Conservation (phyloP, 2,888 invertebrate species). For the Entomobrya proxima region DNA sequence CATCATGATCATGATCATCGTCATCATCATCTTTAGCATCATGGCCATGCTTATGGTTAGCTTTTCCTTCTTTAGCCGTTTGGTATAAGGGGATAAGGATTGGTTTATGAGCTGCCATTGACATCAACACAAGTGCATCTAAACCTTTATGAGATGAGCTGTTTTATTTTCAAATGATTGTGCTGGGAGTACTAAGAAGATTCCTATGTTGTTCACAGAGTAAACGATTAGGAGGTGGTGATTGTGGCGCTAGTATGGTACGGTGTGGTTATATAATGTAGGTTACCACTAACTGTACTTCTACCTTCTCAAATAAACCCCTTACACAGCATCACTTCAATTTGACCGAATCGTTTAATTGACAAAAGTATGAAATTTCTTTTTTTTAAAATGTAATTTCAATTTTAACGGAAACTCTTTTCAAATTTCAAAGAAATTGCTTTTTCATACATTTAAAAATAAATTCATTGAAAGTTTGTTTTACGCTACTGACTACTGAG, state of each 20-base stretch:
- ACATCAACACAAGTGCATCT: constrained; percentile 75
- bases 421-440: too few relatives aligned
- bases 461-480: too few relatives aligned
- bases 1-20: constrained; percentile 35
- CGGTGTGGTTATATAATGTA: constrained; percentile 25
- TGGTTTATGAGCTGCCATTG: constrained; percentile 75
- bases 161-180: constrained; percentile 74
- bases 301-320: too few relatives aligned
- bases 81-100: constrained; percentile 69
- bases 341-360: neutral
- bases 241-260: constrained; percentile 40
- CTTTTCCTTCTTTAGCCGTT: constrained; percentile 35
- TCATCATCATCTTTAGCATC: constrained; percentile 32
- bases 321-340: neutral
- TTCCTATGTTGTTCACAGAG: constrained; percentile 61
- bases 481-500: too few relatives aligned
- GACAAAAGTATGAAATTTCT: neutral
- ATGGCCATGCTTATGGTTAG: constrained; percentile 36
- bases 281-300: constrained; percentile 5
- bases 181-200: constrained; percentile 59
- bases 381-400: neutral
- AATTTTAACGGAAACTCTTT: too few relatives aligned
- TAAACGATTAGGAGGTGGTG: constrained; percentile 66
- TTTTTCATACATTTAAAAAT: too few relatives aligned
- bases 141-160: constrained; percentile 75